Evolutionary conservation across 1,140 invertebrate genomes (phyloP), one percentile per base, ranked within the genome.

Genomic region (Chironomus tepperi): DNA sequence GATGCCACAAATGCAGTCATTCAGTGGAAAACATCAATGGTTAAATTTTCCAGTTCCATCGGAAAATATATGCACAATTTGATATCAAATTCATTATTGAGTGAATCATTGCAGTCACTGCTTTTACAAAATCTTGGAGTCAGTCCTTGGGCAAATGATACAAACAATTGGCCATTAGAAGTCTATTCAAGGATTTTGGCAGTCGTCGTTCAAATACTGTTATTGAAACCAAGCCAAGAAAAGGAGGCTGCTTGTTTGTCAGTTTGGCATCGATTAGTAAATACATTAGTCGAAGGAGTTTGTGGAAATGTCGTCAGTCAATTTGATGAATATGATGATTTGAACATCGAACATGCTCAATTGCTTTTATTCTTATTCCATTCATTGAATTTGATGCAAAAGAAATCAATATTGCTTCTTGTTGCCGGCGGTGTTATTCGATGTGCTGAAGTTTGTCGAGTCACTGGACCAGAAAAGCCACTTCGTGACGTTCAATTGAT

Each of bases 291-390:
- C 15, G 90, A 93, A 79, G 92, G 91, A 79, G 91, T 96, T 7
- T 83, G 81, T 73, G 73, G 74, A 12, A 43, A 21, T 43, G 12
- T 5, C 24, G 18, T 43, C 42, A 64, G 42, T 42, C 74, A 73
- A 42, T 75, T 18, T 24, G 21, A 75, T 42, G 81, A 82, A 43
- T 82, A 79, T 73, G 81, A 82, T 73, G 95, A 97, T 86, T 84
- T 98, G 43, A 98, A 98, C 83, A 94, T 98, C 9, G 97, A 98
- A 82, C 96, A 98, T 83, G 91, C 95, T 0, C 96, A 98, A 80
- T 84, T 98, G 9, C 83, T 98, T 76, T 85, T 98, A 0, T 97
- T 98, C 81, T 84, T 98, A 1, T 98, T 98, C 81, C 96, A 98
- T 82, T 94, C 94, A 3, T 82, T 98, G 34, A 96, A 94, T 78